phyloP scores from a whole-genome alignment of 2,888 invertebrate species.

The Aproaerema taeniolella region DNA sequence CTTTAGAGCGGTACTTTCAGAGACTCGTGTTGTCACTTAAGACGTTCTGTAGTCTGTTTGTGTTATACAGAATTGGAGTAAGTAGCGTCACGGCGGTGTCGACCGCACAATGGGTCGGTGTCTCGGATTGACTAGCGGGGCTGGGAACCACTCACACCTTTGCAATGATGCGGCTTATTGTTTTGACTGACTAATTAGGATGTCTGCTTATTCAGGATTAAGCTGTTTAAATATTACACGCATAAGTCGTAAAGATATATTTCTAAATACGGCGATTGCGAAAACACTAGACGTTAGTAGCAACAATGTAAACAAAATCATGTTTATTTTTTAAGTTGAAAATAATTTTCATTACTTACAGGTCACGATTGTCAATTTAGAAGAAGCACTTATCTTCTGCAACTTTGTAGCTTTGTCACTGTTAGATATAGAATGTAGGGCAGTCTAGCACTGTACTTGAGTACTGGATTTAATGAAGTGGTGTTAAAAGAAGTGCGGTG shows the following conservation, averaged over 20 bases:
- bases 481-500: neutral
- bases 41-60: conserved; percentile 46
- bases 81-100: conserved; percentile 75
- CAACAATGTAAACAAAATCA: too few relatives aligned
- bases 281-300: too few relatives aligned
- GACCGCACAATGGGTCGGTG: conserved; percentile 72
- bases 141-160: conserved; percentile 69
- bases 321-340: too few relatives aligned
- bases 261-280: too few relatives aligned
- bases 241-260: too few relatives aligned
- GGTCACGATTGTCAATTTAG: too few relatives aligned
- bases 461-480: conserved; percentile 2
- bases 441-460: conserved; percentile 9
- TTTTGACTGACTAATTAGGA: conserved; percentile 67
- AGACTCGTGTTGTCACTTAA: conserved; percentile 41
- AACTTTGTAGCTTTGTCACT: neutral
- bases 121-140: conserved; percentile 72
- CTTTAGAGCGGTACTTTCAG: conserved; percentile 32
- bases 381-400: conserved; percentile 6
- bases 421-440: conserved; percentile 5
- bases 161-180: conserved; percentile 64
- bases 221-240: too few relatives aligned
- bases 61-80: conserved; percentile 73
- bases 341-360: too few relatives aligned
- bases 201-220: conserved; percentile 29